phyloP scores from a whole-genome alignment of 2,113 vertebrate species.

The Scomber scombrus region DNA sequence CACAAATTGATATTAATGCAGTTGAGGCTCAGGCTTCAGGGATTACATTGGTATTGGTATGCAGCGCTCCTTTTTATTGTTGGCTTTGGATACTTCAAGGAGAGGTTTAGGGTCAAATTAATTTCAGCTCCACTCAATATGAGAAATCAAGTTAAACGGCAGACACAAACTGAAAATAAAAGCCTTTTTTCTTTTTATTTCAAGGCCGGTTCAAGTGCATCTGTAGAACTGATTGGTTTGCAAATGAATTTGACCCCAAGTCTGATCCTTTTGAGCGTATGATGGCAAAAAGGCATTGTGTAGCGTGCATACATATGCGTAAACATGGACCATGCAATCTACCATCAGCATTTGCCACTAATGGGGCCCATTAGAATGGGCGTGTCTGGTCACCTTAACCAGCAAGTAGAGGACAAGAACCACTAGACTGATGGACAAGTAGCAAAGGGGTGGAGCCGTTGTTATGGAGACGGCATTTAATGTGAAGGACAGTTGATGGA shows the following conservation, averaged over 20 bases:
- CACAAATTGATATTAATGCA: slow-evolving; percentile 41
- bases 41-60: slow-evolving; percentile 18
- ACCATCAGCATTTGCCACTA: slow-evolving; percentile 29
- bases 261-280: slow-evolving; percentile 5
- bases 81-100: slow-evolving; percentile 37
- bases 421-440: slow-evolving; percentile 38
- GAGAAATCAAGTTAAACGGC: slow-evolving; percentile 27
- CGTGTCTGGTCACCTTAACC: slow-evolving; percentile 51
- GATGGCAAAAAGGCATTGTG: not conserved
- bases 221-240: slow-evolving; percentile 33
- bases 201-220: slow-evolving; percentile 35
- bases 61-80: slow-evolving; percentile 10
- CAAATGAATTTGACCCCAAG: slow-evolving; percentile 41
- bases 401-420: slow-evolving; percentile 50
- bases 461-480: slow-evolving; percentile 38
- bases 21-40: not conserved
- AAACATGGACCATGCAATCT: slow-evolving; percentile 28
- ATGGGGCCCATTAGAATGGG: slow-evolving; percentile 44
- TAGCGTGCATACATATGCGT: not conserved
- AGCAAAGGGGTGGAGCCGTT: not conserved
- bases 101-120: slow-evolving; percentile 48
- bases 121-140: slow-evolving; percentile 16
- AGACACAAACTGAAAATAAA: slow-evolving; percentile 31
- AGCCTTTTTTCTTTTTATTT: not conserved
- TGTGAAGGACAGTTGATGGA: slow-evolving; percentile 35